Evolutionary conservation across 2,113 vertebrate genomes (phyloP), one percentile per base, ranked within the genome.

Genomic region (Oxyura jamaicensis): DNA sequence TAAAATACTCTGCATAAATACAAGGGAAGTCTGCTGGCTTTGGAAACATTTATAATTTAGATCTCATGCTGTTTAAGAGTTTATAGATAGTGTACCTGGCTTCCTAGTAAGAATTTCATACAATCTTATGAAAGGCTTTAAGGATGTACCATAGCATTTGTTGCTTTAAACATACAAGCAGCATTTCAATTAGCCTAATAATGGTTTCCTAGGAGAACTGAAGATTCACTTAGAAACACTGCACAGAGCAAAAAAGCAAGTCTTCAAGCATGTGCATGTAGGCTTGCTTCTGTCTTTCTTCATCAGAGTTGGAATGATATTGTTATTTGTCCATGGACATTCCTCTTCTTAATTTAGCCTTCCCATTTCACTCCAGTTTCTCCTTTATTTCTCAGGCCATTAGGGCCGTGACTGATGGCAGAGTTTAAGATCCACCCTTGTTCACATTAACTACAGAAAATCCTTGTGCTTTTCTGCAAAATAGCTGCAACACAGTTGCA

Each of bases 151-250:
- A 42, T 42, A 41, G 46, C 44, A 77, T 88, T 79, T 77, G n/a
- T 46, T 94, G 68, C 74, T 83, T 93, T 80, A 93, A 90, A 95
- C 53, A n/a, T 71, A 84, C 55, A 84, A 81, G 66, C 10, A 92
- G 87, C 52, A 75, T 80, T 95, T 93, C 79, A 94, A 83, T 78
- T 81, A 90, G 68, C 25, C 75, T 80, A 95, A 94, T 94, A 90
- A 94, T 83, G 68, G 90, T 93, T 93, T 96, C 91, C 91, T 90
- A 93, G 85, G 83, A 96, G 90, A 96, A 87, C 50, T 78, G 79
- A 90, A 88, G 68, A 90, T 55, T 80, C 87, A 77, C 63, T 88
- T 69, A 55, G 59, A 86, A 90, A 60, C 65, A 86, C 29, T 16
- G 41, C 62, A 89, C 13, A 56, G 78, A 91, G 59, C 44, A 94